A percentile compares a stretch with the other conserved stretches of the same genome.
phyloP scores from a whole-genome alignment of 1,140 invertebrate species.

The Drosophila albomicans region DNA sequence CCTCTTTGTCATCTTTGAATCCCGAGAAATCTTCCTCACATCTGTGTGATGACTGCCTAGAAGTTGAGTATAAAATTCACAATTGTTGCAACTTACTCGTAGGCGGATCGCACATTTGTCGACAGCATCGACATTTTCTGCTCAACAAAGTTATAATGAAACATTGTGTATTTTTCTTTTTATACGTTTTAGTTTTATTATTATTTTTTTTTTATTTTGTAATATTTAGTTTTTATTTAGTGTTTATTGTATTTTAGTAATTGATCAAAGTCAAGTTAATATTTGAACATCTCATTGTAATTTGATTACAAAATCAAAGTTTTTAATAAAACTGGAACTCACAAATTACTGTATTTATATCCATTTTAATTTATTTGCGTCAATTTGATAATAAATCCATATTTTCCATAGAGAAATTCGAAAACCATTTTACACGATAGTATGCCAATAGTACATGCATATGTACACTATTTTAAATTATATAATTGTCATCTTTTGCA shows the following conservation, averaged over 20 bases:
- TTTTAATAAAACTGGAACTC: background rate
- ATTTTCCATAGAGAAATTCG: too few relatives aligned
- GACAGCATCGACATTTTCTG: background rate
- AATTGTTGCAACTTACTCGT: background rate
- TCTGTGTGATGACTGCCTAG: background rate
- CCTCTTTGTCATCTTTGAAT: background rate
- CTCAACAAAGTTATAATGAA: background rate
- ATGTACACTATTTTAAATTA: too few relatives aligned
- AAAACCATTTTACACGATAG: too few relatives aligned
- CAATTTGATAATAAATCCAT: too few relatives aligned
- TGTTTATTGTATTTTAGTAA: background rate
- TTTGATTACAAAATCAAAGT: conserved; percentile 1
- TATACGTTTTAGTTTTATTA: background rate
- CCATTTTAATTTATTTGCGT: too few relatives aligned
- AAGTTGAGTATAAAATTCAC: background rate
- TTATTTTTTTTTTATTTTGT: background rate
- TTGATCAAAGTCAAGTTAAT: too few relatives aligned
- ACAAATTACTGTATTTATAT: too few relatives aligned
- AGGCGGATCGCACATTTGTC: background rate
- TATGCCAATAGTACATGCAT: too few relatives aligned
- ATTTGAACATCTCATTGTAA: background rate
- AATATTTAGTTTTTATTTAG: background rate
- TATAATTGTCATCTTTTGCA: too few relatives aligned
- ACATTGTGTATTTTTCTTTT: conserved; percentile 1
- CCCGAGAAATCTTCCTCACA: background rate